Base-by-base conservation (phyloP, 2,797 vertebrate species). In the Lindbergichthys nudifrons region DNA sequence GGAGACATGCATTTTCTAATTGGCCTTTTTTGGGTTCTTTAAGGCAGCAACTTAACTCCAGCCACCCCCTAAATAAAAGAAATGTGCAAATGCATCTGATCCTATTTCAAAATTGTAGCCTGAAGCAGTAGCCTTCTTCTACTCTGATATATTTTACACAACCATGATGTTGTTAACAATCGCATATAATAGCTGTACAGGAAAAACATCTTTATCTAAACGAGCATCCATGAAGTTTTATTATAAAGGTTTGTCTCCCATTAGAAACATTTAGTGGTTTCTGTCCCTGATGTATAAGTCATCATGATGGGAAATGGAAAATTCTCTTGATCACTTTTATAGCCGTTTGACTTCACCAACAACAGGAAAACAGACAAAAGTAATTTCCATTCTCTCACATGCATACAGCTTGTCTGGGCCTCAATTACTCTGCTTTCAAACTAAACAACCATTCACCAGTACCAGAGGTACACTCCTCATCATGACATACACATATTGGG, bases 191-290 rank as follows among this genome's bases (percentile, higher is more conserved):
- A 65, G 19, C 43, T 67, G 50, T 58, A 73, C 16, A 73, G 70
- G 61, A 77, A 74, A 75, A 75, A 61, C 12, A 13, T 36, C 2
- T 10, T 18, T 58, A 78, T 64, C 64, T 75, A 68, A 70, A 65
- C 4, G 45, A 73, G 76, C 76, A 51, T 84, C 14, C 61, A 58
- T 41, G 8, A 50, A 56, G 6, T 36, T 50, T 75, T 67, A 51
- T 87, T 64, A 46, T 53, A 57, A 53, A 32, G 63, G 67, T 54
- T 46, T 75, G 66, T 56, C 42, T 75, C 78, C 26, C 78, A 78
- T 79, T 85, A 43, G 76, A 88, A 78, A 63, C 80, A 70, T 53
- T 83, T 67, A 41, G 43, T 69, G 51, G 48, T 84, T 73, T 86
- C 32, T 53, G 59, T 78, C 52, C 43, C n/a, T 60, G 36, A 39